Percentiles rank a stretch among this genome's conserved stretches.
Evolutionary conservation across 2,888 invertebrate species (phyloP).

Genomic region (Athalia cordata): DNA sequence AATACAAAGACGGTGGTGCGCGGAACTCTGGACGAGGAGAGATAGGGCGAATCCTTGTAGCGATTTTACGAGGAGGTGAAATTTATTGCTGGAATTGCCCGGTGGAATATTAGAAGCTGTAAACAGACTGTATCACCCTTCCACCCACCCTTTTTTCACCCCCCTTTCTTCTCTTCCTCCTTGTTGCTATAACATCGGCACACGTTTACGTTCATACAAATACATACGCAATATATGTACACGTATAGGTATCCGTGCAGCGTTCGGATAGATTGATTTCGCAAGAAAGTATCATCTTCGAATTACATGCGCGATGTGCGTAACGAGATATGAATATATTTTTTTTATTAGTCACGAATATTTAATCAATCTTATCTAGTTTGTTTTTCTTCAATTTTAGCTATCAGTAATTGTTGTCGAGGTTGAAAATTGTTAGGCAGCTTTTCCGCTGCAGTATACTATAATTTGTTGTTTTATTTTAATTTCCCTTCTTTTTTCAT

Average conservation of each 20-base stretch:
- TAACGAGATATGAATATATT: neutral
- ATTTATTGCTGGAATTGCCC: conserved; percentile 62
- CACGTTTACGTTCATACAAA: neutral
- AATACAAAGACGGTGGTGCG: no score
- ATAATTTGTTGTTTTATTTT: no score
- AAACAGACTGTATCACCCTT: conserved; percentile 54
- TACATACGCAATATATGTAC: neutral
- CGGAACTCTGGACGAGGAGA: conserved; percentile 48
- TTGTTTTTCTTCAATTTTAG: no score
- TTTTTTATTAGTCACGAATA: no score
- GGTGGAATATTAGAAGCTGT: conserved; percentile 64
- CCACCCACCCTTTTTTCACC: no score
- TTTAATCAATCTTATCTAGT: no score
- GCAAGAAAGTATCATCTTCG: neutral
- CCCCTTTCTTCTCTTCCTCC: neutral
- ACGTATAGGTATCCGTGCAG: neutral
- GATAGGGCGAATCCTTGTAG: conserved; percentile 46
- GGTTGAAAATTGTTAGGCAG: no score
- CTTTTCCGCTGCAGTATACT: no score
- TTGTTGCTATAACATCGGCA: neutral
- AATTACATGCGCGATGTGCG: no score
- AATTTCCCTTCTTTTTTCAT: neutral
- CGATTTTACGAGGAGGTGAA: conserved; percentile 63
- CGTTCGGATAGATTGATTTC: conserved; percentile 10
- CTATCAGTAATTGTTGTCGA: no score